These are phyloP conservation scores for Spodoptera littoralis DNA, from an alignment of 2,888 invertebrate genomes.

Conservation along the genomic window DNA sequence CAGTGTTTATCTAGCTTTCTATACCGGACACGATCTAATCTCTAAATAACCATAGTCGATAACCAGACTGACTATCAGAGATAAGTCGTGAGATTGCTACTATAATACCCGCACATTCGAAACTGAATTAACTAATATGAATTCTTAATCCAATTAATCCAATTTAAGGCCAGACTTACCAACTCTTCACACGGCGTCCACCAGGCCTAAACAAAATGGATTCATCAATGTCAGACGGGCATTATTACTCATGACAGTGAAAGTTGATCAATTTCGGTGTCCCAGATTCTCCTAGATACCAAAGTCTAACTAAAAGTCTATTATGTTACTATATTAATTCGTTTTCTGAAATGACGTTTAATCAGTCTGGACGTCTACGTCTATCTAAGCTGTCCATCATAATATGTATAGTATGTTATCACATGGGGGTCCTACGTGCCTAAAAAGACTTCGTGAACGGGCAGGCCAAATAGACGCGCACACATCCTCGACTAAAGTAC, in stretches of 20 bases:
- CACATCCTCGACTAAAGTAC: constrained; percentile 44
- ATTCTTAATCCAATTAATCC: constrained; percentile 30
- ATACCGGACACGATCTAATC: constrained; percentile 63
- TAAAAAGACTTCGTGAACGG: constrained; percentile 59
- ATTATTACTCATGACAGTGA: constrained; percentile 59
- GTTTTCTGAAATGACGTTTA: constrained; percentile 32
- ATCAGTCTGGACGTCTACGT: constrained; percentile 62
- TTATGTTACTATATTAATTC: constrained; percentile 27
- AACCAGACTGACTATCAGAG: constrained; percentile 58
- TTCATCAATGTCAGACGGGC: constrained; percentile 44
- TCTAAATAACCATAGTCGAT: constrained; percentile 55
- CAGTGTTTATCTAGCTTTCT: constrained; percentile 54
- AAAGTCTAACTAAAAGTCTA: constrained; percentile 33
- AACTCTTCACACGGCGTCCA: constrained; percentile 24
- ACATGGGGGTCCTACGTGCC: constrained; percentile 60
- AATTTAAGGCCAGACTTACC: constrained; percentile 15
- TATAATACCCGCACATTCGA: constrained; percentile 37
- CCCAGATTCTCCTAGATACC: constrained; percentile 38
- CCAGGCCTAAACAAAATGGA: constrained; percentile 32
- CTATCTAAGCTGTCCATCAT: constrained; percentile 73
- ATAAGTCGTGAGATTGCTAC: constrained; percentile 59
- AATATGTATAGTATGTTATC: constrained; percentile 70
- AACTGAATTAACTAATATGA: constrained; percentile 38
- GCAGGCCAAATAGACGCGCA: constrained; percentile 46
- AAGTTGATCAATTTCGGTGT: constrained; percentile 56